Conservation (phyloP, 2,888 invertebrate species). For the Drosophila cyrtoloma region DNA sequence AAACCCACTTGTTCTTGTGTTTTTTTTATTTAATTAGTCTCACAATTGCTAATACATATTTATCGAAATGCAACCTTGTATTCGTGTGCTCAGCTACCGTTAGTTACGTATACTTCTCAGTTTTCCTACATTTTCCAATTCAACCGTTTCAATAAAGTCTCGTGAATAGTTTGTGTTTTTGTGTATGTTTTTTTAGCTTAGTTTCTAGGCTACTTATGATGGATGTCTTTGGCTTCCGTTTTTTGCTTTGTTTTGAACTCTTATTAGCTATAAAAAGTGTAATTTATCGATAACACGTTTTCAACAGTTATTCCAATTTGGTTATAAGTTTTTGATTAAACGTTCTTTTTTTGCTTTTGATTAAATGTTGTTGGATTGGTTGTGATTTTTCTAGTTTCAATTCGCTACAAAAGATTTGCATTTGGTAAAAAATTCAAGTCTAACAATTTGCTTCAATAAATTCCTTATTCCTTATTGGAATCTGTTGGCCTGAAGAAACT, state of each 20-base stretch:
- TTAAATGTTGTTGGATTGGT: constrained; percentile 33
- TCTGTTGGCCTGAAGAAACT: constrained; percentile 58
- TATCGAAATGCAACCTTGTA: constrained; percentile 72
- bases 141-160: constrained; percentile 73
- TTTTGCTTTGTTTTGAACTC: constrained; percentile 58
- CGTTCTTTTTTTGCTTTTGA: constrained; percentile 65
- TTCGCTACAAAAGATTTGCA: constrained; percentile 63
- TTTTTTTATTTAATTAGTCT: constrained; percentile 61
- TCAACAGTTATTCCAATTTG: constrained; percentile 70
- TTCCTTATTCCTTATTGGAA: constrained; percentile 71
- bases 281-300: constrained; percentile 70
- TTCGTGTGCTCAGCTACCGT: constrained; percentile 67
- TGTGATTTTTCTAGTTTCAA: constrained; percentile 43
- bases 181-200: constrained; percentile 42
- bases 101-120: constrained; percentile 72
- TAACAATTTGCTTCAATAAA: constrained; percentile 80
- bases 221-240: constrained; percentile 76
- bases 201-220: constrained; percentile 66
- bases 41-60: constrained; percentile 76
- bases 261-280: constrained; percentile 61
- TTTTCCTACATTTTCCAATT: constrained; percentile 45
- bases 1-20: constrained; percentile 55
- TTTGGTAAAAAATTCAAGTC: constrained; percentile 80
- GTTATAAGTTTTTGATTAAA: constrained; percentile 77
- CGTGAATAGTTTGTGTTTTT: constrained; percentile 54